A percentile compares a stretch with the other conserved stretches of the same genome.
These are phyloP conservation scores for Crocodylus rhombifer DNA, from an alignment of 2,797 vertebrate species.

Conservation along the genomic window DNA sequence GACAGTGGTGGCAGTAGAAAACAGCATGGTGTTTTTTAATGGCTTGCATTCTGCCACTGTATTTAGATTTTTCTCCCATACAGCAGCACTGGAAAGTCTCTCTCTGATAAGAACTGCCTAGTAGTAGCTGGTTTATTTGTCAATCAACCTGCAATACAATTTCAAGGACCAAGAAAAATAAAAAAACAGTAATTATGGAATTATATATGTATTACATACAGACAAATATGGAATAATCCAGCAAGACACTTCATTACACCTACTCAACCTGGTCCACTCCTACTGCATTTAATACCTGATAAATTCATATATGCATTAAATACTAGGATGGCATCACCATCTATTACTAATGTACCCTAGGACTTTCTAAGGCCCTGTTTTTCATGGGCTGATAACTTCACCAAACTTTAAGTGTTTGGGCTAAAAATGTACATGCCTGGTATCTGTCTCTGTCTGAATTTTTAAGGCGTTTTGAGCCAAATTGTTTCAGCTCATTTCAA, in stretches of 20 bases:
- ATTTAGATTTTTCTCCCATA: not conserved
- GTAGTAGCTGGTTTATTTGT: not conserved
- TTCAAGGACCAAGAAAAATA: not conserved
- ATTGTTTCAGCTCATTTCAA: not conserved
- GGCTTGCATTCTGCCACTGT: not conserved
- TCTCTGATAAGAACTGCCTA: not conserved
- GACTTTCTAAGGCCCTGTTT: fast-evolving
- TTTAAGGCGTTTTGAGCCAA: not conserved
- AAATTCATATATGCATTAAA: not conserved
- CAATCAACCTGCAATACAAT: not conserved
- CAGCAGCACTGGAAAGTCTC: not conserved
- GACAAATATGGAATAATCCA: not conserved
- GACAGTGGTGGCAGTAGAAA: not conserved
- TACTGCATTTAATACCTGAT: not conserved
- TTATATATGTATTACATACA: not conserved
- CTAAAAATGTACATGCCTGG: not conserved
- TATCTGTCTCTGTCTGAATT: fast-evolving
- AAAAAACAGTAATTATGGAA: not conserved
- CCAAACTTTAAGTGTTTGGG: not conserved
- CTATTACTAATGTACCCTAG: not conserved
- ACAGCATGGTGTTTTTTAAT: not conserved
- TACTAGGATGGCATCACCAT: fast-evolving
- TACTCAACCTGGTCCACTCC: not conserved
- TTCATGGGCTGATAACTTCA: not conserved
- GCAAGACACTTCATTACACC: not conserved